Base-by-base conservation (phyloP, 2,113 vertebrate genomes). In the Glareola pratincola region DNA sequence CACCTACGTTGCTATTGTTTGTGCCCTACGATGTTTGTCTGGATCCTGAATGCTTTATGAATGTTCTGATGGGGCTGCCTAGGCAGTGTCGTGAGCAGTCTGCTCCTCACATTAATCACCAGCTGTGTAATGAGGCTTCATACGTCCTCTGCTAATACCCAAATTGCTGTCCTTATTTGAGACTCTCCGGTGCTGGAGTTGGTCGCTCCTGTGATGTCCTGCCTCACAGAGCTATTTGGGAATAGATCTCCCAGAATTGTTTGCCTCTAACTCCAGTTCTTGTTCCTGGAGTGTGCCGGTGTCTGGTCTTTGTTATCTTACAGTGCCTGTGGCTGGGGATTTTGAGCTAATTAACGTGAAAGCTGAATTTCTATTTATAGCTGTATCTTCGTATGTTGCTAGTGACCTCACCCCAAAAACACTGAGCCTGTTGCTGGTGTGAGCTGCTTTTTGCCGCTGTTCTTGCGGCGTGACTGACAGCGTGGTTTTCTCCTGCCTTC, bases 81-180 rank as follows among this genome's bases (percentile, higher is more conserved):
- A 22, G 57, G 68, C 87, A 85, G 77, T 18, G 74, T 73, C 5
- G 0, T 90, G 96, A 95, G 95, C 96, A 92, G 90, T 73, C 96
- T 96, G 92, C 88, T 94, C 41, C 94, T 96, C 96, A 53, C 95
- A 90, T 92, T 95, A 93, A 95, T 96, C 95, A 96, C 94, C 90
- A 77, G 94, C 95, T 96, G 96, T 85, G 94, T 90, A 90, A 93
- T 67, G 95, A 96, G 82, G 92, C 85, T 88, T 93, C 90, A 10
- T 75, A 63, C 80, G 85, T 69, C 64, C 92, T 92, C 81, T 77
- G 53, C 82, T 95, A 93, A 88, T 76, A 68, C 69, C 90, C 81
- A 88, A 78, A 87, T 82, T 5, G 6, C 67, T 92, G 71, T 82
- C 88, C 63, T 85, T 69, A 45, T 80, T 29, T 64, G 82, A 80